Base-by-base conservation (phyloP, 2,113 vertebrate species). In the Xyrauchen texanus region DNA sequence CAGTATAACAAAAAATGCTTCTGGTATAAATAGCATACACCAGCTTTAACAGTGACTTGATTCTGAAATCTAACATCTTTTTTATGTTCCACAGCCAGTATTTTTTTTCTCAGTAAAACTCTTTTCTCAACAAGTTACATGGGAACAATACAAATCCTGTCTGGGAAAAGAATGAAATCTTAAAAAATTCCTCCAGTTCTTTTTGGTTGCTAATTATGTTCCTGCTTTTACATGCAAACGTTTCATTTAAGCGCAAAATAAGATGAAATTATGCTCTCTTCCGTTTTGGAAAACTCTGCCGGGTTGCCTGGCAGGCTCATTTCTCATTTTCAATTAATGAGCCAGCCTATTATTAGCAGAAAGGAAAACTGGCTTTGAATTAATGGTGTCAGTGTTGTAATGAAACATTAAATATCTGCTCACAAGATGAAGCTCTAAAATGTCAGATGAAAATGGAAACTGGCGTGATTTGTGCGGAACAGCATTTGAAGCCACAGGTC, bases 291-390 rank as follows among this genome's bases (percentile, higher is more conserved):
- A 89, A 88, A 88, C 83, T 86, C 89, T 88, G 88, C 82, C 82
- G 86, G 85, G 86, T 87, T 79, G 69, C 81, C 82, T 84, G 86
- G 82, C 88, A 89, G 89, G 81, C 77, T 84, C 82, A 88, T 89
- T 87, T 71, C 83, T 92, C 88, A 87, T 86, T 85, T 89, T 80
- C 82, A 87, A 90, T 90, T 90, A 83, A 82, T 90, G 90, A 77
- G 77, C 83, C 67, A 2, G 69, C 88, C 88, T 90, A 90, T 90
- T 88, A 89, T 89, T 88, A 89, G 86, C 88, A 71, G 57, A 51
- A 86, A 80, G 88, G 81, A 79, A 84, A 89, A 88, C 64, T 83
- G 85, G 86, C 89, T 76, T 74, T 77, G 85, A 83, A 84, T 84
- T 87, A 84, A 90, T 88, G 85, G 85, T 84, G 81, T 85, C 62